Evolutionary conservation across 2,113 vertebrate genomes (phyloP).

Genomic region (Larimichthys crocea): DNA sequence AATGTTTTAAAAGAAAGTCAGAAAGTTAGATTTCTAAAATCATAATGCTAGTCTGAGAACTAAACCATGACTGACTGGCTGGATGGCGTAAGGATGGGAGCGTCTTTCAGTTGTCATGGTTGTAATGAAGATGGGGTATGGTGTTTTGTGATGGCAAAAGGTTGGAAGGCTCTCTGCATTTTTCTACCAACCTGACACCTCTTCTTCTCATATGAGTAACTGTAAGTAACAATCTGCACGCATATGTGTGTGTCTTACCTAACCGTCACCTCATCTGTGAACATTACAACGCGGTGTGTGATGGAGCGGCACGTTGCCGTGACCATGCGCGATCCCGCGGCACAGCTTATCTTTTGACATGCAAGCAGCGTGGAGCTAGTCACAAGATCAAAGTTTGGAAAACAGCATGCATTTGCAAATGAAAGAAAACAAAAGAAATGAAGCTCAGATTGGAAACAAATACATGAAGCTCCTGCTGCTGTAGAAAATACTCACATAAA

Average conservation of each 20-base stretch:
- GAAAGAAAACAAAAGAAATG: slow-evolving; percentile 4
- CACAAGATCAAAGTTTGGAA: slow-evolving; percentile 48
- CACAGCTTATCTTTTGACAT: slow-evolving; percentile 84
- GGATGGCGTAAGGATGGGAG: slow-evolving; percentile 32
- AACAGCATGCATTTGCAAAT: slow-evolving; percentile 53
- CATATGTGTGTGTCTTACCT: slow-evolving; percentile 81
- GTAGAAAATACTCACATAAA: slow-evolving; percentile 45
- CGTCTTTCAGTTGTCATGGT: slow-evolving; percentile 19
- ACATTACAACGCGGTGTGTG: slow-evolving; percentile 75
- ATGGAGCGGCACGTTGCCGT: slow-evolving; percentile 66
- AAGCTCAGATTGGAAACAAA: slow-evolving; percentile 14
- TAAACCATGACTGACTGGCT: slow-evolving; percentile 49
- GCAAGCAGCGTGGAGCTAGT: slow-evolving; percentile 86
- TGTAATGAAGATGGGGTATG: slow-evolving; percentile 39
- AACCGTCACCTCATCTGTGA: slow-evolving; percentile 82
- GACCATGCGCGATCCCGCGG: slow-evolving; percentile 78
- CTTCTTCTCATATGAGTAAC: not conserved
- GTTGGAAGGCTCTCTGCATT: slow-evolving; percentile 19
- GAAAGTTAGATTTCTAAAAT: slow-evolving; percentile 62
- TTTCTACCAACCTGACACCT: not conserved
- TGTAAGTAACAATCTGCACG: not conserved
- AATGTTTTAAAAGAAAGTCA: slow-evolving; percentile 78
- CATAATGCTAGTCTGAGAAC: slow-evolving; percentile 37
- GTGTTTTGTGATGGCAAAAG: slow-evolving; percentile 2
- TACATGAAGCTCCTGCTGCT: slow-evolving; percentile 3